These are phyloP conservation scores for Cavia aperea DNA, from an alignment of 2,113 vertebrate genomes.

Conservation along the genomic window DNA sequence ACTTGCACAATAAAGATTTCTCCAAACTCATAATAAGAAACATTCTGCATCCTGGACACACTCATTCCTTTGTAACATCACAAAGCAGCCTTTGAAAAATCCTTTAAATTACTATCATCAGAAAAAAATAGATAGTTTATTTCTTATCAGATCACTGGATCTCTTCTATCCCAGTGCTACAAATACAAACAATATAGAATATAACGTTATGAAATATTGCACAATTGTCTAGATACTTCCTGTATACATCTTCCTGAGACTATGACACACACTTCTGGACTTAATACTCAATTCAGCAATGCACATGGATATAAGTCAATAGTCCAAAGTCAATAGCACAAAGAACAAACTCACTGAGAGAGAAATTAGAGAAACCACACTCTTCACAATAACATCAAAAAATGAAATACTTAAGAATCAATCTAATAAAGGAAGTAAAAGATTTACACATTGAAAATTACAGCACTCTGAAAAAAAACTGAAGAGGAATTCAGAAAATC, in stretches of 20 bases:
- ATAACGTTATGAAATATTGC: neutral
- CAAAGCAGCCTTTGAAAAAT: constrained; percentile 12
- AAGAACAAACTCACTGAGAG: too few relatives aligned
- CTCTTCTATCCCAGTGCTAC: neutral
- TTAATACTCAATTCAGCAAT: too few relatives aligned
- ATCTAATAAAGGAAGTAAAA: too few relatives aligned
- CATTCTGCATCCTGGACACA: neutral
- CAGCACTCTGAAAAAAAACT: too few relatives aligned
- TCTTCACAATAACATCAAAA: too few relatives aligned
- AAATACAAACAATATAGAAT: neutral
- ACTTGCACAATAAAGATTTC: neutral
- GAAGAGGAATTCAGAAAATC: too few relatives aligned
- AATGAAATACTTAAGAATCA: too few relatives aligned
- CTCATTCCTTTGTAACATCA: neutral
- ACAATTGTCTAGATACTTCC: neutral
- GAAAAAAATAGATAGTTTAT: constrained; percentile 17
- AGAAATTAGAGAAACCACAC: too few relatives aligned
- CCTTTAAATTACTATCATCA: neutral
- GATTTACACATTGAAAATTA: too few relatives aligned
- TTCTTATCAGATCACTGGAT: neutral
- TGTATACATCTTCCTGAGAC: neutral
- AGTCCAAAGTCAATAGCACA: too few relatives aligned
- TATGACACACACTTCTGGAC: too few relatives aligned
- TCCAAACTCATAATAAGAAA: neutral
- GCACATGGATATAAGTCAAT: too few relatives aligned